phyloP scores from a whole-genome alignment of 2,797 vertebrate species.

The Allobates femoralis region DNA sequence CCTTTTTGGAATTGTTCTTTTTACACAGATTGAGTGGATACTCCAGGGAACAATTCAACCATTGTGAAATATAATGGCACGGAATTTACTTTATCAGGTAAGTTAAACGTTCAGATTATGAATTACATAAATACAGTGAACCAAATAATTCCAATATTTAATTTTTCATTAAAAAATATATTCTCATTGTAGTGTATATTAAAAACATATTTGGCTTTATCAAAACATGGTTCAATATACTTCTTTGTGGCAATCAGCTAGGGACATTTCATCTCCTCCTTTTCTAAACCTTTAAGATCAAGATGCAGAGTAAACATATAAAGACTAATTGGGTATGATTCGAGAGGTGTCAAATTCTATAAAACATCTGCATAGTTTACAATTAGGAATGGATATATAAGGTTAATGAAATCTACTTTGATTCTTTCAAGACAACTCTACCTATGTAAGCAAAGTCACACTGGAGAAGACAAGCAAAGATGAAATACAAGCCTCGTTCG shows the following conservation, averaged over 20 bases:
- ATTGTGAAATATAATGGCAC: conserved; percentile 49
- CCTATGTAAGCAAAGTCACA: conserved; percentile 42
- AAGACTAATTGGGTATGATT: background rate
- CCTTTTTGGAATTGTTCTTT: background rate
- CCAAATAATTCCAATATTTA: no score
- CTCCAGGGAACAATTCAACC: conserved; percentile 32
- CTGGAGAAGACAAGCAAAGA: conserved; percentile 45
- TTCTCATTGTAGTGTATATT: no score
- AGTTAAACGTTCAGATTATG: background rate
- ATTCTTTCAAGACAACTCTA: conserved; percentile 48
- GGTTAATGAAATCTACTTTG: background rate
- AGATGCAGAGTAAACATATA: background rate
- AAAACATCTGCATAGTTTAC: background rate
- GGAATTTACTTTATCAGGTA: conserved; percentile 31
- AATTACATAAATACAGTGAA: background rate
- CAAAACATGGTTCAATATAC: no score
- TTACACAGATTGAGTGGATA: conserved; percentile 48
- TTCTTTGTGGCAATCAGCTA: no score
- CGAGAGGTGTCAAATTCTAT: background rate
- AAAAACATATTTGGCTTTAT: no score
- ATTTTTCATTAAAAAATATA: no score
- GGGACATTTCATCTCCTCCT: no score
- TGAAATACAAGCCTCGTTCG: conserved; percentile 53
- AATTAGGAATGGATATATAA: background rate
- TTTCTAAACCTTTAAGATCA: no score